Conservation (phyloP, 1,140 invertebrate species). For the Chrysoperla carnea region DNA sequence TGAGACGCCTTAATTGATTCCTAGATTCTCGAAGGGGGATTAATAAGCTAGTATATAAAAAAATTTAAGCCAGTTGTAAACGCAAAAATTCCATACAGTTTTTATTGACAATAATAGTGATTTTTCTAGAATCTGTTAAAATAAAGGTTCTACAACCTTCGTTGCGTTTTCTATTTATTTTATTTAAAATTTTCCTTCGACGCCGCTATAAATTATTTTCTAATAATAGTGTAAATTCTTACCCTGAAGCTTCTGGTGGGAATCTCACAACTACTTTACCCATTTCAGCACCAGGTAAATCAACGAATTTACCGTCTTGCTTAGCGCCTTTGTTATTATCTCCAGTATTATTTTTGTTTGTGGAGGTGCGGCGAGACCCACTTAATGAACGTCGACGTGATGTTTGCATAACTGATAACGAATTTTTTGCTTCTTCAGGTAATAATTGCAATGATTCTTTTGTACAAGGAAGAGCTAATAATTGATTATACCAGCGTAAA, state of each 20-base stretch:
- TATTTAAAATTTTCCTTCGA: too few relatives aligned
- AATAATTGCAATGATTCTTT: constrained; percentile 31
- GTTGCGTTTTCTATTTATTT: too few relatives aligned
- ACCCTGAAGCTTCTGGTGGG: constrained; percentile 96
- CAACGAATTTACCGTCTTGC: constrained; percentile 90
- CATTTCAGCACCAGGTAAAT: constrained; percentile 87
- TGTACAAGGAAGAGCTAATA: constrained; percentile 37
- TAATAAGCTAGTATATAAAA: too few relatives aligned
- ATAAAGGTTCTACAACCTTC: too few relatives aligned
- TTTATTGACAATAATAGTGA: too few relatives aligned
- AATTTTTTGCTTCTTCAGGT: constrained; percentile 30
- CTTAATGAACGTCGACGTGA: constrained; percentile 8
- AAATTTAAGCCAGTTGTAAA: too few relatives aligned
- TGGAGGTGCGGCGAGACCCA: constrained; percentile 2
- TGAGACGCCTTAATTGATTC: too few relatives aligned
- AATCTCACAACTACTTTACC: constrained; percentile 92
- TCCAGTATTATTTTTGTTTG: background rate
- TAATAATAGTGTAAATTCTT: constrained; percentile 11
- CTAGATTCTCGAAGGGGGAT: too few relatives aligned
- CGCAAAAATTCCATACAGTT: too few relatives aligned
- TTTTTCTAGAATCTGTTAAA: too few relatives aligned
- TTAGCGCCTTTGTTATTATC: constrained; percentile 24
- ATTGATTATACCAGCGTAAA: constrained; percentile 49
- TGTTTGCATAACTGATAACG: constrained; percentile 7
- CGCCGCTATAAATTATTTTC: too few relatives aligned